Evolutionary conservation across 2,113 vertebrate species (phyloP), one percentile per base, ranked within the genome.

Genomic region (Mirza zaza): DNA sequence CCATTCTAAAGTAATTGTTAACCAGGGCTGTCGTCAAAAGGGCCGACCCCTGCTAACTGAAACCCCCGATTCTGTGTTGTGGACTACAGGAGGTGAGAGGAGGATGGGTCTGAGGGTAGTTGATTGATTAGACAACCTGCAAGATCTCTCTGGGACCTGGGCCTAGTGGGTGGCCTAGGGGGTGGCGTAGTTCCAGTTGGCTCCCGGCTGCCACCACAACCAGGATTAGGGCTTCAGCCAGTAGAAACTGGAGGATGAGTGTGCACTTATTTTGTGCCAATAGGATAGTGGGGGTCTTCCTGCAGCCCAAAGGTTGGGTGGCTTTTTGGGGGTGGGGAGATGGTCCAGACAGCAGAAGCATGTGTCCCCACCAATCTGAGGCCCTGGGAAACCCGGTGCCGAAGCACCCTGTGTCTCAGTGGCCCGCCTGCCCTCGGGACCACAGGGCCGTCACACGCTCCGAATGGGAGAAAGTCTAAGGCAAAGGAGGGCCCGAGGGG

Each of bases 11-110:
- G 34, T 57, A 70, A 4, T 7, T 7, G 15, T 36, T 29, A 57
- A 4, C 71, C 29, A 45, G 52, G 34, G 71, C 3, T n/a, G 59
- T 9, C 55, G 8, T 3, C 18, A 2, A 36, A 83, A 36, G 61
- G 42, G 25, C n/a, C 2, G 18, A 48, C 8, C 57, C 68, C 39
- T 13, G 1, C 42, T 20, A 6, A 2, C 5, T 39, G 59, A 10
- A 57, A 2, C 14, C 23, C 6, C 27, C 4, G 0, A 2, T 27
- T 3, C 80, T 21, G 45, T 21, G 67, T 39, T 7, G 10, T 7
- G 61, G 36, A 63, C 13, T 14, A 0, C 4, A 52, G 77, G 14
- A 32, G 1, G 0, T 4, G 1, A 15, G 18, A 5, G 45, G 76
- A n/a, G 34, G n/a, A 6, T 8, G 6, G 81, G 48, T 2, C 1